A percentile compares a stretch with the other conserved stretches of the same genome.
phyloP scores from a whole-genome alignment of 2,113 vertebrate species.

The Maccullochella peelii region DNA sequence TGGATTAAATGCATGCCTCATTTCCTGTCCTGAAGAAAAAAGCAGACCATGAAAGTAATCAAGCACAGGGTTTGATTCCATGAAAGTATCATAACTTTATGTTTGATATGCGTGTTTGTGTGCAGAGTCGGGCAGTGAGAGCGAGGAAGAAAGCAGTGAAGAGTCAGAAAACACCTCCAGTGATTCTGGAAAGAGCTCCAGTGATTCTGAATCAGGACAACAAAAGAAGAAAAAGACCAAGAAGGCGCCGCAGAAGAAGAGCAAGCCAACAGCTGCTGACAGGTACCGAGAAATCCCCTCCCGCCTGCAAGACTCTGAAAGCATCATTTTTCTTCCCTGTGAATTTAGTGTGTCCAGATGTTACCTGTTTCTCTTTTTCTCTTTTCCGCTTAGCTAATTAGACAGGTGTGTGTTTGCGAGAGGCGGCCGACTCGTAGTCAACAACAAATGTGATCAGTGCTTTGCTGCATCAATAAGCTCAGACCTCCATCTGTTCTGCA shows the following conservation, averaged over 20 bases:
- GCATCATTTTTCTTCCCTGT: constrained; percentile 38
- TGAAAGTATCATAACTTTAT: neutral
- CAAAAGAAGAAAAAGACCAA: constrained; percentile 79
- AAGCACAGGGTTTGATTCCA: neutral
- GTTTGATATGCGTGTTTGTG: neutral
- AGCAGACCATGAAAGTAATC: too few relatives aligned
- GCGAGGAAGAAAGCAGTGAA: constrained; percentile 84
- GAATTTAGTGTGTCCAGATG: constrained; percentile 50
- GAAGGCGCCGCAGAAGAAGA: constrained; percentile 74
- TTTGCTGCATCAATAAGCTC: constrained; percentile 62
- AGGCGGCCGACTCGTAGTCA: neutral
- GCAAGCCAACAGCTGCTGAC: constrained; percentile 54
- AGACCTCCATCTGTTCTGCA: constrained; percentile 68
- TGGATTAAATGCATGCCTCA: too few relatives aligned
- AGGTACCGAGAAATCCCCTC: constrained; percentile 64
- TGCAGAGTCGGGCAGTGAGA: constrained; percentile 84
- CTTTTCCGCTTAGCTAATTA: constrained; percentile 37
- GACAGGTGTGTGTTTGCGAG: constrained; percentile 55
- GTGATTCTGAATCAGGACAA: constrained; percentile 76
- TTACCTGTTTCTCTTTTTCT: constrained; percentile 34
- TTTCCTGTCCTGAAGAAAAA: too few relatives aligned
- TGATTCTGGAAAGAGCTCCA: constrained; percentile 83
- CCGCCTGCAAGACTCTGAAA: neutral
- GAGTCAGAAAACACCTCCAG: constrained; percentile 83
- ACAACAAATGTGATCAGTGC: constrained; percentile 59